Percentiles rank a stretch among this genome's conserved stretches.
phyloP scores from a whole-genome alignment of 92 coral and sea anemone species.

The Chrysogorgia sp. region DNA sequence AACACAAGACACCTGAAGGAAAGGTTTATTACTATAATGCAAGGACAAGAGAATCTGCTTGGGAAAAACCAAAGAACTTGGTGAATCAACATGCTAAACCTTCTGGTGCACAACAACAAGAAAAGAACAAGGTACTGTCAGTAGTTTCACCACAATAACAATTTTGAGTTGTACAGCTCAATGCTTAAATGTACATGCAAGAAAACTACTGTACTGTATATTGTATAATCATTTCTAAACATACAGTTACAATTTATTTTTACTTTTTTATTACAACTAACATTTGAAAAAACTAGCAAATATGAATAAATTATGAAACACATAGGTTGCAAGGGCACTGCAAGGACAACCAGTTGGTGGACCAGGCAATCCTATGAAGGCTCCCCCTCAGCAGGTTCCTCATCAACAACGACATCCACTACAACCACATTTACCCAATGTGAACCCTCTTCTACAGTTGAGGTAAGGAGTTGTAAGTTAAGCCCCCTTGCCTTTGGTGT shows the following conservation, averaged over 20 bases:
- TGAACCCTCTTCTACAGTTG: constrained; percentile 42
- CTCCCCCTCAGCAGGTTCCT: neutral
- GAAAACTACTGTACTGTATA: constrained; percentile 21
- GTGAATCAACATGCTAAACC: constrained; percentile 59
- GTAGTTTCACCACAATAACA: no score
- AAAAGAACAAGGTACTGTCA: neutral
- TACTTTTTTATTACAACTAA: no score
- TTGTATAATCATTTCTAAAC: constrained; percentile 10
- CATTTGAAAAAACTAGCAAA: no score
- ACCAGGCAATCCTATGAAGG: neutral
- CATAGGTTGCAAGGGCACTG: neutral
- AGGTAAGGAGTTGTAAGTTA: constrained; percentile 3
- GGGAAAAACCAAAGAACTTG: constrained; percentile 97
- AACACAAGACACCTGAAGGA: constrained; percentile 93
- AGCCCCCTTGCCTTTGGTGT: neutral
- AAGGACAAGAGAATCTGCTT: constrained; percentile 90
- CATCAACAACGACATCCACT: constrained; percentile 42
- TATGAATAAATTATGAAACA: no score
- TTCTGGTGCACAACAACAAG: constrained; percentile 29
- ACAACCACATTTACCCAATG: constrained; percentile 26
- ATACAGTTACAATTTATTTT: no score
- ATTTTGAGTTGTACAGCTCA: no score
- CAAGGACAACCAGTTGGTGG: neutral
- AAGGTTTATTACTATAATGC: constrained; percentile 94
- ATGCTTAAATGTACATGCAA: no score